Evolutionary conservation across 2,888 invertebrate species (phyloP).

Genomic region (Chrysotoxum bicinctum): DNA sequence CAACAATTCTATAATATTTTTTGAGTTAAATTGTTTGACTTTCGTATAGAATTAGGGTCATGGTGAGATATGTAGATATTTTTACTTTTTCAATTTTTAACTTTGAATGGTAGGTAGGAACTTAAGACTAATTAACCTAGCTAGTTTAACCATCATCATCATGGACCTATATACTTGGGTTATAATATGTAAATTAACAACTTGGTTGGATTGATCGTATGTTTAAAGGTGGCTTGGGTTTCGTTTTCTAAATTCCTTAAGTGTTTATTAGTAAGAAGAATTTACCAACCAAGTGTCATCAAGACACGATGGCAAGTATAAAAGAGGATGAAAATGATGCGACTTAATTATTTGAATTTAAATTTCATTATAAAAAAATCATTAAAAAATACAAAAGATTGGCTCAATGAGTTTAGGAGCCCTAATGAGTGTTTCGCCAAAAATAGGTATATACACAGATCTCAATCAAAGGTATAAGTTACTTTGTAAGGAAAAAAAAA

Average conservation of each 20-base stretch:
- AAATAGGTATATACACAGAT: too few relatives aligned
- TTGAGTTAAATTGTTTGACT: neutral
- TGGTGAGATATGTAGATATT: neutral
- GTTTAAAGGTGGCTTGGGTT: neutral
- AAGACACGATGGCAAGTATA: neutral
- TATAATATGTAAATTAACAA: neutral
- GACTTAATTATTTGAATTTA: neutral
- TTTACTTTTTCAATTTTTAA: neutral
- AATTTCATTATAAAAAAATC: too few relatives aligned
- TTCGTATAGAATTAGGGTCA: slow-evolving; percentile 21
- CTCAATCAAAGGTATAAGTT: too few relatives aligned
- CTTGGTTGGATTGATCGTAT: neutral
- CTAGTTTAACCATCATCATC: neutral
- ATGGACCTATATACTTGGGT: neutral
- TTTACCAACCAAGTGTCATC: neutral
- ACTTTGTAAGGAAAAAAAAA: too few relatives aligned
- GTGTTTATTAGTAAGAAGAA: neutral
- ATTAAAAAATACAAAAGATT: too few relatives aligned
- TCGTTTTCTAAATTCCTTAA: neutral
- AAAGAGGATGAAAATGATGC: neutral
- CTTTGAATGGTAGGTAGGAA: neutral
- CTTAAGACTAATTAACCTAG: neutral
- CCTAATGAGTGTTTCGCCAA: too few relatives aligned
- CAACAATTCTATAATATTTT: slow-evolving; percentile 13
- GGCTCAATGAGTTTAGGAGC: too few relatives aligned